Base-by-base conservation (phyloP, 1,140 invertebrate genomes). In the Brachionus rubens region DNA sequence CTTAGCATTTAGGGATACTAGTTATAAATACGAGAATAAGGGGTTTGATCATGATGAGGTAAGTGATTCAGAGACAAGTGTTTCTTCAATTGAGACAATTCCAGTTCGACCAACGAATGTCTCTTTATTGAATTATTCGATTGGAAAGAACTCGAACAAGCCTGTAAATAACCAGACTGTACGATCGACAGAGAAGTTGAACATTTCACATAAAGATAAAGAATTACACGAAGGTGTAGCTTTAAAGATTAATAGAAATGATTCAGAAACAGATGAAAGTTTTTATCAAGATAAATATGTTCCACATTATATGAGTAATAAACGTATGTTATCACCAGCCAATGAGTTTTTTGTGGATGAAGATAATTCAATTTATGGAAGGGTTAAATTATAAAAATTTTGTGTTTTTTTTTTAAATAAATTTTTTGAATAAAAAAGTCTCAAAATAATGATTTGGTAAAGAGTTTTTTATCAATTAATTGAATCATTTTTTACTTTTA, bases 271-370 rank as follows among this genome's bases (percentile, higher is more conserved):
- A 30, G 59, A 65, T 24, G 59, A 65, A 46, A 65, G 59, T 26
- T 36, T 43, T 24, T 65, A 65, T 26, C 59, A 46, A 43, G 59
- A 65, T 65, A 65, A 43, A 65, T 65, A 65, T 65, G 21, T 65
- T 19, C 59, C 59, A 24, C 40, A 65, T 10, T 65, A 65, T 65
- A 43, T 65, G 40, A 65, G 59, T 19, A 65, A 26, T 26, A 65
- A 65, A 65, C 6, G 12, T 19, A 41, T 65, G 40, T 19, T 43
- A 41, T 65, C 59, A 14, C 36, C 59, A 14, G 40, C 59, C 9
- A 21, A 43, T 43, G 59, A 65, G 9, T 65, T 43, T 65, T 65
- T 65, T 43, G 33, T 65, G 0, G 59, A 65, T 21, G 59, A 65
- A 21, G 59, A 65, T 24, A 65, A 43, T 65, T 65, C 59, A 24